A percentile compares a stretch with the other conserved stretches of the same genome.
Conservation (phyloP, 2,797 vertebrate genomes). For the Buceros bicornis region DNA sequence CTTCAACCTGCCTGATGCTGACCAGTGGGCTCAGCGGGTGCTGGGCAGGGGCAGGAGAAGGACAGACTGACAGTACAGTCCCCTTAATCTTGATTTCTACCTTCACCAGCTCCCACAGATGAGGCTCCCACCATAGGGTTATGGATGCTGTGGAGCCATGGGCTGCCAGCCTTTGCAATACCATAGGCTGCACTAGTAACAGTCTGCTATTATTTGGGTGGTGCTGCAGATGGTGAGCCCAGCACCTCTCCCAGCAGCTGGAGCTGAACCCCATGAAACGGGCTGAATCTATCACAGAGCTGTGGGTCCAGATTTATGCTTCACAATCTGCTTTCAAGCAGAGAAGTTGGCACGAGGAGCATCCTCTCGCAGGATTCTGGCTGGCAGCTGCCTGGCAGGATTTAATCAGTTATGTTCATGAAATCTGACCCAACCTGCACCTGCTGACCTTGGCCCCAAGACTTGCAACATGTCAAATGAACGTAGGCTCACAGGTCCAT, state of each 20-base stretch:
- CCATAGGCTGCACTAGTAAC: neutral
- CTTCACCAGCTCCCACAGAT: neutral
- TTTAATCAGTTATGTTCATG: slow-evolving; percentile 2
- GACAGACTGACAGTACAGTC: neutral
- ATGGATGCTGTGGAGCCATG: neutral
- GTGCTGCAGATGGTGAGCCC: neutral
- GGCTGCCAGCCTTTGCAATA: neutral
- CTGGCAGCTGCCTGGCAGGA: neutral
- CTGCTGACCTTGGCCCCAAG: slow-evolving; percentile 26
- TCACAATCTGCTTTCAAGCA: neutral
- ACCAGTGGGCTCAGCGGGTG: neutral
- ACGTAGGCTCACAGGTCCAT: accelerated
- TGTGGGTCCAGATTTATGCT: neutral
- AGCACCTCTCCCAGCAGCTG: neutral
- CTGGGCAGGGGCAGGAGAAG: neutral
- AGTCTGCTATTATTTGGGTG: neutral
- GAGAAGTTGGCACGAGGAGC: neutral
- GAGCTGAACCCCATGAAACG: neutral
- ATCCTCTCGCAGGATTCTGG: slow-evolving; percentile 1
- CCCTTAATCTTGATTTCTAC: neutral
- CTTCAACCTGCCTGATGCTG: neutral
- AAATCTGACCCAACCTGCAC: neutral
- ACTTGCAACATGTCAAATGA: neutral
- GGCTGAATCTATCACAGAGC: neutral
- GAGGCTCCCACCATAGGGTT: neutral